Base-by-base conservation (phyloP, 2,797 vertebrate species). In the Anguilla marmorata region DNA sequence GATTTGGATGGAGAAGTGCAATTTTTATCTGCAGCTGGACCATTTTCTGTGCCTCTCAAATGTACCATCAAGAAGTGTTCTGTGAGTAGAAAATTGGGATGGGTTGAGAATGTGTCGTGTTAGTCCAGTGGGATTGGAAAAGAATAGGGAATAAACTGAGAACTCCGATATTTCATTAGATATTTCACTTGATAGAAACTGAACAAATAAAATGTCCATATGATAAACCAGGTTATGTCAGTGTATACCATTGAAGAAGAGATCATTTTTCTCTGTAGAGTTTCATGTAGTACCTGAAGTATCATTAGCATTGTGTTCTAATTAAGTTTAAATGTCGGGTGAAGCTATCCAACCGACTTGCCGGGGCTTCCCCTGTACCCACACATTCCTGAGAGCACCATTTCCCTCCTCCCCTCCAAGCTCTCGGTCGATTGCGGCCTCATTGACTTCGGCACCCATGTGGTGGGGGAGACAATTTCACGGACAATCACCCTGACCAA, bases 31-130 rank as follows among this genome's bases (percentile, higher is more conserved):
- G 95, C 96, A 84, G 93, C 92, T 0, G 97, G 97, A n/a, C 21
- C 91, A 16, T 99, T 99, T 92, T 95, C 95, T 52, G 93, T 99
- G 48, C 96, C 96, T 0, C 50, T 99, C 90, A 97, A 94, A 90
- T 99, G 98, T 85, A 96, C 95, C 87, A 95, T 91, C 24, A 99
- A 98, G 95, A 97, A 95, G 88, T 98, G 97, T 91, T 91, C 94
- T 3, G 98, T 99, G 90, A 95, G 95, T 92, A 85, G 45, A 41
- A 72, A 4, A 48, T 14, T 12, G 30, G 27, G 33, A 82, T 24
- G 79, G 41, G 45, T 50, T 50, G 21, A n/a, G 21, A 11, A n/a
- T 50, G 79, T 7, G 12, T 24, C 45, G 9, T 50, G 11, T 82
- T 87, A 0, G 60, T 80, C 27, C 74, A 33, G 56, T 27, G 79